Base-by-base conservation (phyloP, 30 jellyfish, hydroid and myxozoan species). In the Morbakka virulenta region DNA sequence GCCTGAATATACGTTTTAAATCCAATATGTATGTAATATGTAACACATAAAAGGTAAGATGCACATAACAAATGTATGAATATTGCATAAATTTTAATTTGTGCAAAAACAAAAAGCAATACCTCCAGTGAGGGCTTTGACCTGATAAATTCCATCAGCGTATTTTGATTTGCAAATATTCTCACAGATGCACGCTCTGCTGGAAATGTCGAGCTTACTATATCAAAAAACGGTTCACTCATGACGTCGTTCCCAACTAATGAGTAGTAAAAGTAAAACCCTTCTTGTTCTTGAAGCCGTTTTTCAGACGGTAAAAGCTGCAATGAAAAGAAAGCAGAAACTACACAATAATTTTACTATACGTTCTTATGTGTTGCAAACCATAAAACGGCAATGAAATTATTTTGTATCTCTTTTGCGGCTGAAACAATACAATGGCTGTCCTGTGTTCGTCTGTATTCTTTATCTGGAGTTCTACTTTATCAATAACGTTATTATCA, bases 181-280 rank as follows among this genome's bases (percentile, higher is more conserved):
- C 99, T 67, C 50, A 93, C 99, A 17, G 97, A 77, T 1, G 99
- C 99, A 27, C 99, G 64, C 47, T 93, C 99, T 3, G 99, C 92
- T 0, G 96, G 75, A 36, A 93, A 87, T 24, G 85, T 50, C 28
- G 99, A 94, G 34, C 73, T 77, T 49, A 93, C 69, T 23, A 86
- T 66, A 62, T 93, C 97, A 62, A 32, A 68, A 72, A 93, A 86
- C 20, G 99, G 95, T 26, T 93, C 99, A 64, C 94, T 93, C 3
- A 89, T 86, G 29, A 93, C 96, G 36, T 86, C 97, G 67, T 93
- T 93, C 24, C 85, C 97, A 35, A 93, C 35, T 52, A 93, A 79
- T 30, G 90, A 70, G 77, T 93, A 93, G 51, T 70, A 93, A 88
- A 93, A 93, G 49, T 79, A 86, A 47, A 85, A 93, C 0, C 97